A percentile compares a stretch with the other conserved stretches of the same genome.
phyloP scores from a whole-genome alignment of 2,113 vertebrate genomes.

The Aplodontia rufa region DNA sequence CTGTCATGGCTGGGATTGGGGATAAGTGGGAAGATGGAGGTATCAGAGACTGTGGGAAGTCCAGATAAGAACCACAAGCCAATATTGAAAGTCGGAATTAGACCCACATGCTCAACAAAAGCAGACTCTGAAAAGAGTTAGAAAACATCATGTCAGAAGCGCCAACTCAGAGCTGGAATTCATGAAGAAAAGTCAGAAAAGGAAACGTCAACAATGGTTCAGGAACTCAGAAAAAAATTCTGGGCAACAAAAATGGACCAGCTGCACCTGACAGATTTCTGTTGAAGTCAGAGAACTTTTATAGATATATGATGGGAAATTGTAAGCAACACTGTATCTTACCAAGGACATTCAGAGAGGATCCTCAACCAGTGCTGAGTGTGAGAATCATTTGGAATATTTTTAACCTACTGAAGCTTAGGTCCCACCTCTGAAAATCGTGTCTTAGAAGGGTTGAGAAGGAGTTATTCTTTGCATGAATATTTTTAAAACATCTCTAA shows the following conservation, averaged over 20 bases:
- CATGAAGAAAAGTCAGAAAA: neutral
- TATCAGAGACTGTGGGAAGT: no score
- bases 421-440: neutral
- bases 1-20: neutral
- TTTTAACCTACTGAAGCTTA: neutral
- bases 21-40: neutral
- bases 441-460: neutral
- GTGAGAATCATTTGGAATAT: neutral
- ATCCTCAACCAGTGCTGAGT: neutral
- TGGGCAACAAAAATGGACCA: neutral
- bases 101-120: neutral
- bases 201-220: neutral
- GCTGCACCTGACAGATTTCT: neutral
- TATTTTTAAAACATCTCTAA: neutral
- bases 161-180: neutral
- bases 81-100: neutral
- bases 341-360: neutral
- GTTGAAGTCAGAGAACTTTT: neutral
- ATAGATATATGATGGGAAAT: neutral
- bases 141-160: neutral
- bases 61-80: neutral
- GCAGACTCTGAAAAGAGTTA: neutral
- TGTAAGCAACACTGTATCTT: neutral
- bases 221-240: neutral
- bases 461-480: rapidly evolving